Evolutionary conservation across 2,888 invertebrate genomes (phyloP), one percentile per base, ranked within the genome.

Genomic region (Agrilus biguttatus): DNA sequence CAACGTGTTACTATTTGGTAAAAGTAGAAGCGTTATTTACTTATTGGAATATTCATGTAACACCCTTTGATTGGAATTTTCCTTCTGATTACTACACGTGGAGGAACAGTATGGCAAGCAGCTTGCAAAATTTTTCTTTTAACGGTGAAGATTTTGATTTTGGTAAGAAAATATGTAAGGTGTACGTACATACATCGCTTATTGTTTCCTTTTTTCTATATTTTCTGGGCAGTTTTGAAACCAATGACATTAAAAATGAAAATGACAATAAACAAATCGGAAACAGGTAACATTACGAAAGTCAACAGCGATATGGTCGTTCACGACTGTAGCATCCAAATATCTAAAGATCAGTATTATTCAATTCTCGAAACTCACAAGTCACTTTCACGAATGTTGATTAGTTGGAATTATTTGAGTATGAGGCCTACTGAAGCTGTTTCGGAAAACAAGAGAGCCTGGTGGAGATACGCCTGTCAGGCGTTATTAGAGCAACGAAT

Each of bases 131-230:
- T 51, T 85, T 85, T 60, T 78, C 78, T 14, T 80, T 85, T 68
- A 80, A 81, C 57, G 76, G 78, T 47, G 80, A 84, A 59, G 78
- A 81, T 47, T 84, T 87, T 61, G 80, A 86, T 55, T 87, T 87
- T 63, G 68, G 87, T 87, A 66, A 76, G 80, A 74, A 44, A 42
- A 33, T 37, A 14, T 23, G 19, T 19, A 19, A 19, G n/a, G 17
- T 4, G 17, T 17, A 17, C 5, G 5, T 23, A 17, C 7, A 28
- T 3, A 10, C 28, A 10, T 28, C 4, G 28, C 2, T 28, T 8
- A 28, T 10, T 10, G 8, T 28, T 28, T 28, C 8, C 8, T 10
- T 3, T 28, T n/a, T 12, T 4, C 3, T 17, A n/a, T 10, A 14
- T 47, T 67, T 69, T 35, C n/a, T 65, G 8, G 10, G 8, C 28